Conservation (phyloP, 2,113 vertebrate species). For the Dipodomys merriami region DNA sequence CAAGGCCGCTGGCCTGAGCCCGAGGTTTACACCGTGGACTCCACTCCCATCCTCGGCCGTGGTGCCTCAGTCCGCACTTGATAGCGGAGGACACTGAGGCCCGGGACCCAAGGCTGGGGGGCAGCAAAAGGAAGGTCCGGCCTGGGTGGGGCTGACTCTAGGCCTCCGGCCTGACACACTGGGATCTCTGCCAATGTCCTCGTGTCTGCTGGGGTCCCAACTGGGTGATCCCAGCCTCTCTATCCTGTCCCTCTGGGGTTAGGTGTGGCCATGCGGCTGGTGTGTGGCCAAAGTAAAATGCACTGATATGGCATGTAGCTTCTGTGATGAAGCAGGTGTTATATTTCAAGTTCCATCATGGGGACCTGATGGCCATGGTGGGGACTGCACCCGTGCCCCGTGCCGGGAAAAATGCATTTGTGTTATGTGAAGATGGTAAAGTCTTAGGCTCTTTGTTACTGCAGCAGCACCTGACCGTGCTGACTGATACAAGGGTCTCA, state of each 20-base stretch:
- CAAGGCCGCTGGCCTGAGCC: rapidly evolving
- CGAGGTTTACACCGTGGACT: rapidly evolving
- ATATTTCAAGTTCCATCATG: no score
- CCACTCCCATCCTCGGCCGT: rapidly evolving
- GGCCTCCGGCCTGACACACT: not conserved
- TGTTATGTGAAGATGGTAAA: rapidly evolving
- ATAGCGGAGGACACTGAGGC: no score
- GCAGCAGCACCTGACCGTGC: not conserved
- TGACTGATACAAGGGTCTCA: not conserved
- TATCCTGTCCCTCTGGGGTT: not conserved
- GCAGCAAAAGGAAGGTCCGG: no score
- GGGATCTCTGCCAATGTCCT: not conserved
- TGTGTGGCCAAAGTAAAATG: not conserved
- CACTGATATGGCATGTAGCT: not conserved
- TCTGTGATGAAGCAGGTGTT: rapidly evolving
- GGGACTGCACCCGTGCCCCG: not conserved
- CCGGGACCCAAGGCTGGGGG: rapidly evolving
- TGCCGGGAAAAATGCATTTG: not conserved
- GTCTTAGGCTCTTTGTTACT: not conserved
- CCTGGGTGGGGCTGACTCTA: not conserved
- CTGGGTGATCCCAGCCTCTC: not conserved
- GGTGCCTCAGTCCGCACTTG: no score
- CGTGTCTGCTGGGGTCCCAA: not conserved
- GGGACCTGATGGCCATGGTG: not conserved
- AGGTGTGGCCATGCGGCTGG: not conserved